Conservation (phyloP, 2,797 vertebrate species). For the Danio choprae region DNA sequence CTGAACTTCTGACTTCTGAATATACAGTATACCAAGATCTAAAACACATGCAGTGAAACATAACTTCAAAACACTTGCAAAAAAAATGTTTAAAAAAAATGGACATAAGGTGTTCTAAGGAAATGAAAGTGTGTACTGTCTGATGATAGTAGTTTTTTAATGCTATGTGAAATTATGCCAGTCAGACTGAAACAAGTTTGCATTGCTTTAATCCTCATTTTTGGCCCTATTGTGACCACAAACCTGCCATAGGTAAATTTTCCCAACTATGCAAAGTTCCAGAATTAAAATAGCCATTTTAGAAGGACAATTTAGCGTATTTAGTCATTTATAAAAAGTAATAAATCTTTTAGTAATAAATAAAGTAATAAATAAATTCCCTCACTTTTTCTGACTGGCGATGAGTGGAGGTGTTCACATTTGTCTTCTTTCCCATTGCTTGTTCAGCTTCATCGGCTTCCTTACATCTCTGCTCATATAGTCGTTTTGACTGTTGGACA, state of each 20-base stretch:
- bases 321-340: not conserved
- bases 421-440: conserved; percentile 76
- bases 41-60: too few species aligned
- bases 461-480: conserved; percentile 88
- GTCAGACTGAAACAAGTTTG: conserved; percentile 19
- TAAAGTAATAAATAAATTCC: not conserved
- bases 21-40: too few species aligned
- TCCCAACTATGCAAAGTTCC: not conserved
- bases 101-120: not conserved
- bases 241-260: not conserved
- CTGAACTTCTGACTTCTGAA: too few species aligned
- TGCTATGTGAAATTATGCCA: not conserved
- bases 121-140: conserved; percentile 9
- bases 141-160: not conserved
- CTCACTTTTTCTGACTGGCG: conserved; percentile 92
- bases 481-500: conserved; percentile 83
- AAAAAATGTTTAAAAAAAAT: too few species aligned
- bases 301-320: not conserved
- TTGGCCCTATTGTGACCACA: conserved; percentile 17
- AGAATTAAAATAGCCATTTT: not conserved
- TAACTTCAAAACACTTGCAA: not conserved
- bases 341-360: too few species aligned
- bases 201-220: conserved; percentile 19
- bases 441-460: conserved; percentile 89
- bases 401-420: conserved; percentile 73